phyloP scores from a whole-genome alignment of 2,113 vertebrate species.

The Tor tambroides region DNA sequence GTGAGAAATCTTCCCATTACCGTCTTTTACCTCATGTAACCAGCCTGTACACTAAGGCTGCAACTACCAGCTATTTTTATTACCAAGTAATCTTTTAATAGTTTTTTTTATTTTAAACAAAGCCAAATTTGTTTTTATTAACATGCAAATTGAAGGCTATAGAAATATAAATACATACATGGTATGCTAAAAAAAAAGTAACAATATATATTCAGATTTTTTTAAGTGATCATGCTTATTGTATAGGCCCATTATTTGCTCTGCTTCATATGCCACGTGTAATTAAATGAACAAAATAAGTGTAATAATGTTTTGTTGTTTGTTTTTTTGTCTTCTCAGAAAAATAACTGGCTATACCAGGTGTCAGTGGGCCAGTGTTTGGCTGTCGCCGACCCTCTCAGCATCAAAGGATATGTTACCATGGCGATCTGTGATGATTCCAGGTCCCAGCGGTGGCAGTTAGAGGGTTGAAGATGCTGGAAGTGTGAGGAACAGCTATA shows the following conservation, averaged over 20 bases:
- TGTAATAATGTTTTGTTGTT: background rate
- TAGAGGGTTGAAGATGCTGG: conserved; percentile 76
- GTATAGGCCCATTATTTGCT: background rate
- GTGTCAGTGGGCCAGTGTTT: conserved; percentile 95
- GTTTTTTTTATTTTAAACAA: background rate
- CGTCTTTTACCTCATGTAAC: background rate
- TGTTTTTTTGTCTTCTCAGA: conserved; percentile 71
- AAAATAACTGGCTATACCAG: conserved; percentile 90
- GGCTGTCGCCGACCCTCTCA: conserved; percentile 74
- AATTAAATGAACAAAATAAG: background rate
- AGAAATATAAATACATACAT: background rate
- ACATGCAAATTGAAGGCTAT: background rate
- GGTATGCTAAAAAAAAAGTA: background rate
- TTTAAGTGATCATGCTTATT: background rate
- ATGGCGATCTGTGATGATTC: conserved; percentile 94
- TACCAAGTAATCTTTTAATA: background rate
- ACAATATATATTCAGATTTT: background rate
- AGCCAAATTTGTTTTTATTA: background rate
- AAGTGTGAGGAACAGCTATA: background rate
- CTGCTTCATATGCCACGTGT: background rate
- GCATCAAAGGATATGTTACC: conserved; percentile 83
- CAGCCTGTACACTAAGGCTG: background rate
- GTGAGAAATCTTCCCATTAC: conserved; percentile 70
- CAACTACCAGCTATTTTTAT: background rate
- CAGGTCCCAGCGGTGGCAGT: conserved; percentile 85